A percentile compares a stretch with the other conserved stretches of the same genome.
Evolutionary conservation across 1,140 invertebrate genomes (phyloP).

Genomic region (Lycorma delicatula): DNA sequence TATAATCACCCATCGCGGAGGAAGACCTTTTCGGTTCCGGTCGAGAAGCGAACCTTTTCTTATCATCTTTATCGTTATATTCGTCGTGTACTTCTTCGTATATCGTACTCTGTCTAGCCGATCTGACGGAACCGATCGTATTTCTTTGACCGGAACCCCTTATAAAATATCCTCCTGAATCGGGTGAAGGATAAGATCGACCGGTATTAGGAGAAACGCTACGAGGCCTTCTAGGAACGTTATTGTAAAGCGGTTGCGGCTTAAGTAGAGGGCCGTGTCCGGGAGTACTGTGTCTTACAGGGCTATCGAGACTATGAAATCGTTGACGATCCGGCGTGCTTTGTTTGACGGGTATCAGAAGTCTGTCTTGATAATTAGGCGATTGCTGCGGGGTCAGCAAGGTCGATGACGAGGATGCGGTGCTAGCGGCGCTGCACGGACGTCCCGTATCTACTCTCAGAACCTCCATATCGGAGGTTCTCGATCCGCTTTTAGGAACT

Average conservation of each 20-base stretch:
- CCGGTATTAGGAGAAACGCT: constrained; percentile 14
- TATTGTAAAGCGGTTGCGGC: constrained; percentile 16
- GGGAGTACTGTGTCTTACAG: neutral
- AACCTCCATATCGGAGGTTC: neutral
- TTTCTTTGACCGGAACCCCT: constrained; percentile 15
- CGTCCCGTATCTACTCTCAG: constrained; percentile 11
- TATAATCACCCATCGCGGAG: too few relatives aligned
- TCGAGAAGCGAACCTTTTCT: neutral
- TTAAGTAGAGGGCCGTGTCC: neutral
- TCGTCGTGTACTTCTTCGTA: constrained; percentile 19
- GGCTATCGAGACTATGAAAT: neutral
- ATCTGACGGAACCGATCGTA: constrained; percentile 17
- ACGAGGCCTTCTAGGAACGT: constrained; percentile 11
- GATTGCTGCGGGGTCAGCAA: constrained; percentile 1
- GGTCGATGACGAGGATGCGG: constrained; percentile 11
- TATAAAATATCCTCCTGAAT: constrained; percentile 15
- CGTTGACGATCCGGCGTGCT: neutral
- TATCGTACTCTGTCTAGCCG: constrained; percentile 16
- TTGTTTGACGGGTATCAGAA: neutral
- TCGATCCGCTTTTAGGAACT: constrained; percentile 5
- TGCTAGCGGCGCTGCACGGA: constrained; percentile 10
- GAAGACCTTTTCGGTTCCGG: neutral
- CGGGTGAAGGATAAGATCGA: neutral
- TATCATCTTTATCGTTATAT: neutral
- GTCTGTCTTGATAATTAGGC: neutral